These are phyloP conservation scores for Torymus texanus DNA, from an alignment of 2,888 invertebrate species.

Conservation along the genomic window DNA sequence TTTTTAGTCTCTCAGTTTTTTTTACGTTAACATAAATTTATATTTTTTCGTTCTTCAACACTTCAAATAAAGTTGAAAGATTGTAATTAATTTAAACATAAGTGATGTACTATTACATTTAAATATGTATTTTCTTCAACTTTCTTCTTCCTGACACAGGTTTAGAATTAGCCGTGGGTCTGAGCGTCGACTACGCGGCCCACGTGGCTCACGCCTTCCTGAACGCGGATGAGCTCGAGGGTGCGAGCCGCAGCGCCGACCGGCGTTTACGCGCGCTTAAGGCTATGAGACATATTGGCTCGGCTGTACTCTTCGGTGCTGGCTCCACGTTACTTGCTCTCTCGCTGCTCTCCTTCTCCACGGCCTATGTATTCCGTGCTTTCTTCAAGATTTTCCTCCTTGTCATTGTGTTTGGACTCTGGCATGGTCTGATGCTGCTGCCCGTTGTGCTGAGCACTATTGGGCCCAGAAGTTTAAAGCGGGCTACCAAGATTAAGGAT, in stretches of 20 bases:
- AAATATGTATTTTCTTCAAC: no score
- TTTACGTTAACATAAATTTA: no score
- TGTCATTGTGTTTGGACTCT: slow-evolving; percentile 86
- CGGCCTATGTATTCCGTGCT: slow-evolving; percentile 85
- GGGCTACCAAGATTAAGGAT: slow-evolving; percentile 3
- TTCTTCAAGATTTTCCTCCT: slow-evolving; percentile 87
- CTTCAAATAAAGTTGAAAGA: no score
- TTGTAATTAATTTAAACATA: no score
- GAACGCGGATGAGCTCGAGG: slow-evolving; percentile 78
- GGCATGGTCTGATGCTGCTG: slow-evolving; percentile 85
- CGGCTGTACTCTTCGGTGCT: slow-evolving; percentile 86
- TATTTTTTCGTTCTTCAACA: no score
- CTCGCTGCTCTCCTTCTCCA: slow-evolving; percentile 82
- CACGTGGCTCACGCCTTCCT: slow-evolving; percentile 89
- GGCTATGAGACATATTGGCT: slow-evolving; percentile 84
- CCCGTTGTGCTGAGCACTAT: slow-evolving; percentile 85
- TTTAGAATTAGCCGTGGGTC: slow-evolving; percentile 86
- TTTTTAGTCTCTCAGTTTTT: no score
- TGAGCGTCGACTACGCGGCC: slow-evolving; percentile 90
- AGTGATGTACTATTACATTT: no score
- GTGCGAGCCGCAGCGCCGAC: slow-evolving; percentile 64
- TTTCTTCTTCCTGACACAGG: slow-evolving; percentile 58
- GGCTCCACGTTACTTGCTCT: slow-evolving; percentile 86
- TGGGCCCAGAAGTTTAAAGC: slow-evolving; percentile 77
- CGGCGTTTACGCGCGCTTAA: slow-evolving; percentile 77